Conservation (phyloP, 1,140 invertebrate genomes). For the Magallana angulata region DNA sequence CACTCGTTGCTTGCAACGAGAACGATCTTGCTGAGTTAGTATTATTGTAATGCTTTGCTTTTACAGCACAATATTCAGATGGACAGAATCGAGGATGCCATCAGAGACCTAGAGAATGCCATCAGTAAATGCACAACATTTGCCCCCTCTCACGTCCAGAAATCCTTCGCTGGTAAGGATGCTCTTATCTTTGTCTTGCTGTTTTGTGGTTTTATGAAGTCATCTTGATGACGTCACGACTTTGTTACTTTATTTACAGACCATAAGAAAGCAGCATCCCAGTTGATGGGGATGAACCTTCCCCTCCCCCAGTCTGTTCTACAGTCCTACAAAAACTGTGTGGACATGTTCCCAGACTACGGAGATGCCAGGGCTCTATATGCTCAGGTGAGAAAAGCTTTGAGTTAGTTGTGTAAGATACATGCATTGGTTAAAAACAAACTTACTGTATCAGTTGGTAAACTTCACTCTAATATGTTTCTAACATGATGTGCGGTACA, state of each 20-base stretch:
- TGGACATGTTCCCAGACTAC: conserved; percentile 87
- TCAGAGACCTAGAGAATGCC: conserved; percentile 90
- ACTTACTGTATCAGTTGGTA: too few relatives aligned
- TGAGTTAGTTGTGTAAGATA: too few relatives aligned
- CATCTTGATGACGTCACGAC: too few relatives aligned
- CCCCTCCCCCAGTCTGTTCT: conserved; percentile 56
- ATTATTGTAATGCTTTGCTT: conserved; percentile 43
- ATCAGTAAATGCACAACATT: conserved; percentile 90
- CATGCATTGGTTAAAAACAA: too few relatives aligned
- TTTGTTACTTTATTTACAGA: conserved; percentile 30
- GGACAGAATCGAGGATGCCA: conserved; percentile 89
- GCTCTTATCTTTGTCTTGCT: neutral
- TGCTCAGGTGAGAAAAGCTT: conserved; percentile 77
- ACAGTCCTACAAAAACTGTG: conserved; percentile 56
- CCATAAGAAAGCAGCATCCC: conserved; percentile 70
- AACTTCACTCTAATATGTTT: too few relatives aligned
- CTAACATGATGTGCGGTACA: neutral
- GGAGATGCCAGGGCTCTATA: conserved; percentile 88
- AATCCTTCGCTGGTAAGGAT: conserved; percentile 80
- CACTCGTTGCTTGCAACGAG: too few relatives aligned
- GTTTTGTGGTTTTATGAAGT: neutral
- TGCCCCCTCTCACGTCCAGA: conserved; percentile 91
- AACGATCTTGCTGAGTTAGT: too few relatives aligned
- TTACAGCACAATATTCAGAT: conserved; percentile 89
- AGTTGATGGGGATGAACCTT: conserved; percentile 50